Evolutionary conservation across 2,888 invertebrate species (phyloP).

Genomic region (Eupithecia insigniata): DNA sequence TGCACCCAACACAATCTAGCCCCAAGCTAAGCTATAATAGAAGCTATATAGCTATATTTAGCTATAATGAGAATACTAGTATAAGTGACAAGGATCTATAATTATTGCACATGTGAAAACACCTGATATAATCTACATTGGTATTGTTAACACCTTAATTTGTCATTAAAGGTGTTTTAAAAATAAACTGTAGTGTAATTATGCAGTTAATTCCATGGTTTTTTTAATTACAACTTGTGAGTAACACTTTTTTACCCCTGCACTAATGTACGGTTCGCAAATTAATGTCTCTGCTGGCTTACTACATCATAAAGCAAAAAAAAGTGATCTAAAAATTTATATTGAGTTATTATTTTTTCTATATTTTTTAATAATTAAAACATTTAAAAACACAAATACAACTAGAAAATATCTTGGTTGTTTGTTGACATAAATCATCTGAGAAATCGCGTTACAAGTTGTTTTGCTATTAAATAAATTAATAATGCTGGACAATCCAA

Average conservation of each 20-base stretch:
- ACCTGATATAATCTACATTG: slow-evolving; percentile 27
- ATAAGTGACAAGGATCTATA: neutral
- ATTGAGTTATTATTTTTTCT: too few species aligned
- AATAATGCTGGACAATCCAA: too few species aligned
- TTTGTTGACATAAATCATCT: too few species aligned
- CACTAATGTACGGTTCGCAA: slow-evolving; percentile 6
- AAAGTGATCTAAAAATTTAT: neutral
- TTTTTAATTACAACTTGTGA: slow-evolving; percentile 41
- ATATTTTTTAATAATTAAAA: neutral
- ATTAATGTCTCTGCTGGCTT: neutral
- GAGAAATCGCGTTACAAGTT: too few species aligned
- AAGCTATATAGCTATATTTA: too few species aligned
- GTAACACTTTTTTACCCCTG: slow-evolving; percentile 35
- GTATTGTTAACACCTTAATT: slow-evolving; percentile 35
- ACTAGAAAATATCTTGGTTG: neutral
- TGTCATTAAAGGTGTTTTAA: slow-evolving; percentile 39
- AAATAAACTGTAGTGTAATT: slow-evolving; percentile 42
- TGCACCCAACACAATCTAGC: too few species aligned
- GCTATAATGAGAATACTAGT: neutral
- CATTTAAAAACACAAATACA: neutral
- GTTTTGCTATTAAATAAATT: too few species aligned
- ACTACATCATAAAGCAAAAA: neutral
- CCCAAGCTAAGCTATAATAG: too few species aligned
- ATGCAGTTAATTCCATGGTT: slow-evolving; percentile 37
- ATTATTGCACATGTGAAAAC: slow-evolving; percentile 22